A percentile compares a stretch with the other conserved stretches of the same genome.
These are phyloP conservation scores for Octopus bimaculoides DNA, from an alignment of 1,140 invertebrate species.

Conservation along the genomic window DNA sequence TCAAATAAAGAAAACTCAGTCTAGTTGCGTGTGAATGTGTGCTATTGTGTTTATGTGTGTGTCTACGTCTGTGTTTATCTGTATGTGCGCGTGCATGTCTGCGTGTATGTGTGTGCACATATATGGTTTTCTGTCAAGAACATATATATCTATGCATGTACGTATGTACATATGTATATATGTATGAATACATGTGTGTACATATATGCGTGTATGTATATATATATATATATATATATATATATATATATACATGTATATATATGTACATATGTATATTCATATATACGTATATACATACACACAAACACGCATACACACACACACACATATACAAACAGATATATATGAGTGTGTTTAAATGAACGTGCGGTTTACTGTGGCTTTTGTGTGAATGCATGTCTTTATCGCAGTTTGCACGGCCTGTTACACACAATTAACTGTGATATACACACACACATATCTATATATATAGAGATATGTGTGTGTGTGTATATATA, in stretches of 20 bases:
- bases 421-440: neutral
- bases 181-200: neutral
- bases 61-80: neutral
- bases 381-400: neutral
- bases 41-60: neutral
- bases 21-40: too few relatives aligned
- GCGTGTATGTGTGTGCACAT: neutral
- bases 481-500: neutral
- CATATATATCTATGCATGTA: neutral
- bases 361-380: neutral
- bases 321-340: neutral
- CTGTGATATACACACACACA: neutral
- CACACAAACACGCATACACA: neutral
- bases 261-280: neutral
- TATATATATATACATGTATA: neutral
- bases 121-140: neutral
- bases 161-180: neutral
- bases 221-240: neutral
- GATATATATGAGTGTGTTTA: conserved; percentile 1
- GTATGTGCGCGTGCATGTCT: neutral
- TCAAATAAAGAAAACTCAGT: too few relatives aligned
- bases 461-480: neutral
- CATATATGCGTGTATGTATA: neutral
- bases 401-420: neutral
- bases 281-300: neutral